Evolutionary conservation across 2,888 invertebrate genomes (phyloP).

Genomic region (Idaea straminata): DNA sequence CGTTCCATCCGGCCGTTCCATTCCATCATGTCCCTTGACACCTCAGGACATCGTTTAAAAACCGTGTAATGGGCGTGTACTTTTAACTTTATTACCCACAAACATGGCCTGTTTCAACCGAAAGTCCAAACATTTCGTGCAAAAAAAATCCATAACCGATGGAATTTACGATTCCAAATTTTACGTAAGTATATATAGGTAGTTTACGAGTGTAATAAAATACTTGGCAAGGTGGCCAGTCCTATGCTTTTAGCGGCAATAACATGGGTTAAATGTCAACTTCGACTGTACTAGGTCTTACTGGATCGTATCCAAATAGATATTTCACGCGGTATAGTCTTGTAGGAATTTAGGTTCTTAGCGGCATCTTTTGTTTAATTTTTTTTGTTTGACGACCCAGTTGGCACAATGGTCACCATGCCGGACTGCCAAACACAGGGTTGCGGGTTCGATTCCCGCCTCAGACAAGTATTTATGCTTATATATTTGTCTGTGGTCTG

Average conservation of each 20-base stretch:
- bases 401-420: too few species aligned
- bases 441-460: too few species aligned
- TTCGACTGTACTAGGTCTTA: background rate
- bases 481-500: too few species aligned
- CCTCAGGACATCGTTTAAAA: too few species aligned
- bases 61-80: background rate
- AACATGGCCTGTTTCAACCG: background rate
- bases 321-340: background rate
- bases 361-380: too few species aligned
- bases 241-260: background rate
- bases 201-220: constrained; percentile 21
- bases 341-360: too few species aligned
- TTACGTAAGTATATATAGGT: constrained; percentile 15
- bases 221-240: constrained; percentile 27
- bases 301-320: background rate
- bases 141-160: constrained; percentile 6
- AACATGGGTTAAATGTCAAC: background rate
- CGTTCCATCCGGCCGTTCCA: too few species aligned
- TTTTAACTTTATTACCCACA: background rate
- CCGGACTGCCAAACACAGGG: too few species aligned
- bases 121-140: background rate
- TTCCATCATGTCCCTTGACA: too few species aligned
- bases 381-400: too few species aligned
- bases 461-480: too few species aligned
- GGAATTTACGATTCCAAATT: constrained; percentile 15